These are phyloP conservation scores for Acanthopleura granulata DNA, from an alignment of 2,888 invertebrate genomes.

Conservation along the genomic window DNA sequence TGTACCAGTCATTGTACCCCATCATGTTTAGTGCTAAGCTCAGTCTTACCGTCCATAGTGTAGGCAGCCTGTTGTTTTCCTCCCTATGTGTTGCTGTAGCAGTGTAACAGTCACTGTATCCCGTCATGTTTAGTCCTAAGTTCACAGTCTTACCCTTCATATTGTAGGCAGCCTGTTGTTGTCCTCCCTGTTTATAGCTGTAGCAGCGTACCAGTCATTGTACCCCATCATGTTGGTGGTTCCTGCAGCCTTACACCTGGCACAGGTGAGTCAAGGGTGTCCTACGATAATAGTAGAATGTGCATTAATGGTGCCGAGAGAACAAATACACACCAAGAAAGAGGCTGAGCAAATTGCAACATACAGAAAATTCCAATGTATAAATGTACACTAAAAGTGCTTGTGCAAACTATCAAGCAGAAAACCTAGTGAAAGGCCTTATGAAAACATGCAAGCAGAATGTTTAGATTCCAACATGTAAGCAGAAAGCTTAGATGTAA, in stretches of 20 bases:
- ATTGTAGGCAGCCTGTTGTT: conserved; percentile 24
- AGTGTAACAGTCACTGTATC: conserved; percentile 82
- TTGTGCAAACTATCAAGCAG: no score
- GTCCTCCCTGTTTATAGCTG: conserved; percentile 79
- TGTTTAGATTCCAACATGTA: no score
- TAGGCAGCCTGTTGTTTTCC: conserved; percentile 57
- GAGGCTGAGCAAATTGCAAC: no score
- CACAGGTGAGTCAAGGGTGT: conserved; percentile 68
- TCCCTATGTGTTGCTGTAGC: conserved; percentile 82
- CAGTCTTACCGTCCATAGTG: conserved; percentile 77
- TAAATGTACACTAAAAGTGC: no score
- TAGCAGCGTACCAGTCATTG: conserved; percentile 84
- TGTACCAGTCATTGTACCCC: conserved; percentile 83
- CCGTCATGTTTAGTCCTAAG: conserved; percentile 73
- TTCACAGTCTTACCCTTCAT: no score
- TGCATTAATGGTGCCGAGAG: no score
- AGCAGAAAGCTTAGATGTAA: no score
- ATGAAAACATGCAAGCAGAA: no score
- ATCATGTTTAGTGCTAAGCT: conserved; percentile 86
- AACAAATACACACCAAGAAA: no score
- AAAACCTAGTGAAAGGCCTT: no score
- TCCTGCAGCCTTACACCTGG: conserved; percentile 82
- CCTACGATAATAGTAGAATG: no score
- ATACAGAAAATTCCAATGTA: no score
- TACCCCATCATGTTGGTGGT: conserved; percentile 84